A percentile compares a stretch with the other conserved stretches of the same genome.
These are phyloP conservation scores for Orchesellides sinensis DNA, from an alignment of 2,888 invertebrate species.

Conservation along the genomic window DNA sequence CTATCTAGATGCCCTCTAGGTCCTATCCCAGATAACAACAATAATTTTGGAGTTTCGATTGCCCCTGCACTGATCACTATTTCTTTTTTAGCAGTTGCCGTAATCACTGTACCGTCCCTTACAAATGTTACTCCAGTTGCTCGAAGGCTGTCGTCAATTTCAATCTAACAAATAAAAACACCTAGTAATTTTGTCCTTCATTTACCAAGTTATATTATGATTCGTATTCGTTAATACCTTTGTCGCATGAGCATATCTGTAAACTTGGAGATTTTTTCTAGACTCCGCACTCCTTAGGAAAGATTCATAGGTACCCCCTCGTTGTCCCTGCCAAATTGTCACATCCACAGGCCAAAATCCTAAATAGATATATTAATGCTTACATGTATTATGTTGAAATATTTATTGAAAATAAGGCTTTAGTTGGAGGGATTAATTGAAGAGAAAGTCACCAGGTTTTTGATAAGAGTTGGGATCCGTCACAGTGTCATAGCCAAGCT, in stretches of 20 bases:
- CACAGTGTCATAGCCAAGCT: constrained; percentile 33
- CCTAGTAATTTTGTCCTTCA: background rate
- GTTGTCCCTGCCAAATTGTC: constrained; percentile 39
- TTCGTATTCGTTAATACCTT: too few relatives aligned
- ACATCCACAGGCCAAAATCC: constrained; percentile 40
- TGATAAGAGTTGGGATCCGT: constrained; percentile 55
- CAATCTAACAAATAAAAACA: constrained; percentile 30
- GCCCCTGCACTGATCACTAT: constrained; percentile 41
- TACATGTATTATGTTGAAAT: background rate
- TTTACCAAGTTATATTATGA: background rate
- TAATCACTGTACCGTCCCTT: constrained; percentile 29
- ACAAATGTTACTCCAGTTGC: constrained; percentile 46
- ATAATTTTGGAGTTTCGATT: constrained; percentile 26
- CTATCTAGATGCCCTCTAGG: constrained; percentile 20
- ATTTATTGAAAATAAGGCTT: background rate
- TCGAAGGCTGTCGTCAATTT: constrained; percentile 31
- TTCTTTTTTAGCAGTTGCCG: constrained; percentile 40
- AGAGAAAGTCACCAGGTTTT: constrained; percentile 19
- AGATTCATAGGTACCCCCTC: constrained; percentile 35
- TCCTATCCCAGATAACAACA: constrained; percentile 50
- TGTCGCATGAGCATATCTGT: constrained; percentile 50
- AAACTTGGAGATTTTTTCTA: constrained; percentile 35
- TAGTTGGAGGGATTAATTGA: background rate
- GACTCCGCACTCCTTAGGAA: constrained; percentile 26
- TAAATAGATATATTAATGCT: background rate